Conservation (phyloP, 2,113 vertebrate species). For the Riparia riparia region DNA sequence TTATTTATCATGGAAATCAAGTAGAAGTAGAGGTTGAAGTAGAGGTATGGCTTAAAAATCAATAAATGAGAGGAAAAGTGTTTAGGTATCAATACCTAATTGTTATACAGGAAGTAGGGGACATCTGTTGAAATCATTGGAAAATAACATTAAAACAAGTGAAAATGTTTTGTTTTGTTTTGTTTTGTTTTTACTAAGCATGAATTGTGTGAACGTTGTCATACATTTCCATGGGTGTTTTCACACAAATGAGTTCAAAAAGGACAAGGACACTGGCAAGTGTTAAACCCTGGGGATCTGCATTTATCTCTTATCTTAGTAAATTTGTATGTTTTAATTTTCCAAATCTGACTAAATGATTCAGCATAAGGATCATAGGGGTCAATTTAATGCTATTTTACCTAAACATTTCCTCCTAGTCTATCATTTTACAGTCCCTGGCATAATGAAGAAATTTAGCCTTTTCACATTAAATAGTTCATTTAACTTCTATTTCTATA, state of each 20-base stretch:
- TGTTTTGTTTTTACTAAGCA: background rate
- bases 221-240: background rate
- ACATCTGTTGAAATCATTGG: background rate
- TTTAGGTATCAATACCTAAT: background rate
- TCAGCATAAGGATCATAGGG: background rate
- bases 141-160: background rate
- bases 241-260: background rate
- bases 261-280: background rate
- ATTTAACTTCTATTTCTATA: background rate
- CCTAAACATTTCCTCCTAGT: background rate
- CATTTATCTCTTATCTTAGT: background rate
- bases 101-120: background rate
- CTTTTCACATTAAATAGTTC: background rate
- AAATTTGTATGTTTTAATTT: background rate
- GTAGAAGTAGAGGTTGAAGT: background rate
- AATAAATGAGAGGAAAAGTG: rapidly evolving
- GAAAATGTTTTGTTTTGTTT: background rate
- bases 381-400: background rate
- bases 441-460: background rate
- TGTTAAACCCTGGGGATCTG: background rate
- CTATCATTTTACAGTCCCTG: background rate
- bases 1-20: background rate
- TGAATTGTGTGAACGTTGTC: background rate
- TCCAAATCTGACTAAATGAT: background rate
- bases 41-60: background rate